These are phyloP conservation scores for Pseudochaenichthys georgianus DNA, from an alignment of 2,797 vertebrate genomes.

Conservation along the genomic window DNA sequence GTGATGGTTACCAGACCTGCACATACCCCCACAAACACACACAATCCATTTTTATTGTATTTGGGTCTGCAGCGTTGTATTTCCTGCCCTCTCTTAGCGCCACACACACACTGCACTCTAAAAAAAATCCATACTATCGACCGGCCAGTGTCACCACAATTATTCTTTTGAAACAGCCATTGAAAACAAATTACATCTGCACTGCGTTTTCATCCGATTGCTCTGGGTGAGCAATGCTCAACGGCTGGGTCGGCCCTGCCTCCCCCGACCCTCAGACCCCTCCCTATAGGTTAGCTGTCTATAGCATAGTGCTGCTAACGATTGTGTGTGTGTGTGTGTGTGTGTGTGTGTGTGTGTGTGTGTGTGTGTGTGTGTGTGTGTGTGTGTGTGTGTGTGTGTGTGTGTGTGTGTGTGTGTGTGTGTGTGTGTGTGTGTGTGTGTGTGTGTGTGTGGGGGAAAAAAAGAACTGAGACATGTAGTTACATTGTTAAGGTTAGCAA, in stretches of 20 bases:
- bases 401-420: conserved; percentile 30
- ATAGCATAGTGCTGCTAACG: conserved; percentile 87
- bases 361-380: conserved; percentile 33
- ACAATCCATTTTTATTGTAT: conserved; percentile 99
- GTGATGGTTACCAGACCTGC: conserved; percentile 93
- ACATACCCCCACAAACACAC: conserved; percentile 85
- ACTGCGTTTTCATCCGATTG: conserved; percentile 99
- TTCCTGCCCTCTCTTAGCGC: conserved; percentile 96
- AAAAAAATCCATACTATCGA: conserved; percentile 99
- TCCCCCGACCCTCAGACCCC: conserved; percentile 67
- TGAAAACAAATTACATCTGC: conserved; percentile 99
- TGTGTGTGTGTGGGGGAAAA: background rate
- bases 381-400: conserved; percentile 34
- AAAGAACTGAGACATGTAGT: conserved; percentile 61
- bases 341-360: conserved; percentile 28
- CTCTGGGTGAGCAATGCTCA: conserved; percentile 97
- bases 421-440: background rate
- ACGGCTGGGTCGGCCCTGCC: conserved; percentile 65
- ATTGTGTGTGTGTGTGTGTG: conserved; percentile 68
- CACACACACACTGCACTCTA: conserved; percentile 98
- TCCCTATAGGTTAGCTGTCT: conserved; percentile 80
- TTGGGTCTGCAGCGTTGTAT: conserved; percentile 94
- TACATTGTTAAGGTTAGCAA: conserved; percentile 52
- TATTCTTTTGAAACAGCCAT: conserved; percentile 99
- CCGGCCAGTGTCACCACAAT: conserved; percentile 99